These are phyloP conservation scores for Peromyscus californicus DNA, from an alignment of 2,113 vertebrate species.

Conservation along the genomic window DNA sequence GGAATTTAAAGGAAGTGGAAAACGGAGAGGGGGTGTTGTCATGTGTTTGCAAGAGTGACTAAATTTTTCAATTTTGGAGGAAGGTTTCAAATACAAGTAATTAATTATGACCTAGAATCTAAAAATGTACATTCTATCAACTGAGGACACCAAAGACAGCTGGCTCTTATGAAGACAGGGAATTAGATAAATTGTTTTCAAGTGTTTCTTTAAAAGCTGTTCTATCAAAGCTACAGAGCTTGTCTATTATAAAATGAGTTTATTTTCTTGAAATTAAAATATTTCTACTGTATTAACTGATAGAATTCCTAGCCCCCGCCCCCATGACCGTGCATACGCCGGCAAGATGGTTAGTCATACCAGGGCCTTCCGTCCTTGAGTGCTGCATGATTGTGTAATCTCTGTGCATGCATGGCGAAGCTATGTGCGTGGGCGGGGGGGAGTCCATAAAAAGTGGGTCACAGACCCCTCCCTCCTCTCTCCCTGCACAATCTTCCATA, in stretches of 20 bases:
- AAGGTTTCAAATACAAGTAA: conserved; percentile 48
- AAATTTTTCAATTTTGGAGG: conserved; percentile 29
- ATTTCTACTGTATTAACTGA: background rate
- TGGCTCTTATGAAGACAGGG: background rate
- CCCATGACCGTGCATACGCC: too few relatives aligned
- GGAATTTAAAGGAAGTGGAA: background rate
- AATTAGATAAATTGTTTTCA: background rate
- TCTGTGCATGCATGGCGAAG: too few relatives aligned
- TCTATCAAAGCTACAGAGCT: conserved; percentile 4
- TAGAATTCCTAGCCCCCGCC: too few relatives aligned
- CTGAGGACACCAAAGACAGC: background rate
- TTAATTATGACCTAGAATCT: conserved; percentile 39
- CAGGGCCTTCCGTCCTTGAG: too few relatives aligned
- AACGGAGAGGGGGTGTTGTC: background rate
- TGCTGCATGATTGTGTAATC: too few relatives aligned
- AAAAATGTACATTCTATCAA: conserved; percentile 42
- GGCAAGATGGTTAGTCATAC: too few relatives aligned
- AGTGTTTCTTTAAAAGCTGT: conserved; percentile 56
- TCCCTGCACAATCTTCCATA: too few relatives aligned
- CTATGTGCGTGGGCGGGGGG: too few relatives aligned
- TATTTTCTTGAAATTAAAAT: conserved; percentile 36
- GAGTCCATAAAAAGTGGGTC: too few relatives aligned
- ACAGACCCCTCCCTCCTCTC: too few relatives aligned
- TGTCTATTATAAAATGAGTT: background rate
- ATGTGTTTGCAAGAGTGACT: background rate